phyloP scores from a whole-genome alignment of 2,113 vertebrate species.

The cat (Felis catus) region F.catus_Fca126_mat1.0 CM031423.1:48812501-48813000 shows the following conservation, averaged over 20 bases:
- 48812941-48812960: neutral
- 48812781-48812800: conserved; percentile 16
- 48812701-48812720: neutral
- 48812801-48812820: neutral
- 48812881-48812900: neutral
- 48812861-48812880: neutral
- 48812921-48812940: neutral
- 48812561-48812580: neutral
- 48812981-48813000: neutral
- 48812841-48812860: neutral
- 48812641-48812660: conserved; percentile 42
- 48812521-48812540: neutral
- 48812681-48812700: neutral
- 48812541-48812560: neutral
- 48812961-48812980: neutral
- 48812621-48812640: neutral
- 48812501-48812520: neutral
- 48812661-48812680: neutral
- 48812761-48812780: neutral
- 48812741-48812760: neutral
- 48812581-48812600: neutral
- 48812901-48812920: conserved; percentile 21
- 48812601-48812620: neutral
- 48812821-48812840: neutral
- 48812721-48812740: neutral